These are phyloP conservation scores for Synodontis membranacea DNA, from an alignment of 2,113 vertebrate genomes.

Conservation along the genomic window DNA sequence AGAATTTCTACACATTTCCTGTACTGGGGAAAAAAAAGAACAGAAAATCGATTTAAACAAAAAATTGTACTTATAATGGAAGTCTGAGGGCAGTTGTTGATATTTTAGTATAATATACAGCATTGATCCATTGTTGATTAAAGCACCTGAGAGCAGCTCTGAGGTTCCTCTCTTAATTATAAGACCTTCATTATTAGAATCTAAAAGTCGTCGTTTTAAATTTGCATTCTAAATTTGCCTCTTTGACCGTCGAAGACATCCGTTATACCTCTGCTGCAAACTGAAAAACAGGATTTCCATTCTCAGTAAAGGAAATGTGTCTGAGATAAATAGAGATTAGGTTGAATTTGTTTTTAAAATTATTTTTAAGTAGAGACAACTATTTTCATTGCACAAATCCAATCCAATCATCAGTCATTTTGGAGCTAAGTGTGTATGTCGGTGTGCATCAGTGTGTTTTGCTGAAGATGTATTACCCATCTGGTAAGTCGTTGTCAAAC, in stretches of 20 bases:
- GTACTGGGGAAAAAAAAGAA: background rate
- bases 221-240: background rate
- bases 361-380: background rate
- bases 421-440: background rate
- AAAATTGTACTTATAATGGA: background rate
- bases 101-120: background rate
- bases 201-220: background rate
- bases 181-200: background rate
- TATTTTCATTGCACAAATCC: background rate
- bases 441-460: background rate
- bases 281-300: background rate
- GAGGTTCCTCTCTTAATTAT: background rate
- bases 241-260: background rate
- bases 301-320: background rate
- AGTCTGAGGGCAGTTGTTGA: background rate
- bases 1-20: background rate
- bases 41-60: background rate
- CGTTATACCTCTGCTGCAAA: background rate
- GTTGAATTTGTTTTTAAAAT: too few species aligned
- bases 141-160: background rate
- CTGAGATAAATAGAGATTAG: background rate
- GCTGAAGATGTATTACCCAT: slow-evolving; percentile 83
- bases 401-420: background rate
- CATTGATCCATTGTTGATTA: background rate
- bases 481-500: slow-evolving; percentile 97